phyloP scores from a whole-genome alignment of 2,113 vertebrate species.

The Vanacampus margaritifer region DNA sequence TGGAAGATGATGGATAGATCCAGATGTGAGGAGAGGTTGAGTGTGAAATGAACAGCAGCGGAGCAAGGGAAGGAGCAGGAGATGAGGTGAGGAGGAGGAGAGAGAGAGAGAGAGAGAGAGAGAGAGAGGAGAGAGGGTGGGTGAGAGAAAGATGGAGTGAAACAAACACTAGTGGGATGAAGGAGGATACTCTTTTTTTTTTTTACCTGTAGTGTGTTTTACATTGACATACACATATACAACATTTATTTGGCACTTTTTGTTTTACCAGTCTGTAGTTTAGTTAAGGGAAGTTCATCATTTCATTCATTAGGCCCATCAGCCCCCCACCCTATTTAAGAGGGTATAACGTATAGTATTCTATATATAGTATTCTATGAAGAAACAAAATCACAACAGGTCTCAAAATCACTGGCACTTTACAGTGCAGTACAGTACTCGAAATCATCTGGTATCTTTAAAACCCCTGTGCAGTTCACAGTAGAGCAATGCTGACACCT shows the following conservation, averaged over 20 bases:
- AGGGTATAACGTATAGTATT: not conserved
- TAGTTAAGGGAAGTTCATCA: not conserved
- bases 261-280: not conserved
- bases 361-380: not conserved
- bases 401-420: not conserved
- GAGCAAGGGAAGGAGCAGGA: conserved; percentile 25
- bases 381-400: not conserved
- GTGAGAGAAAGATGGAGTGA: conserved; percentile 46
- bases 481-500: conserved; percentile 42
- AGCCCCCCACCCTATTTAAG: not conserved
- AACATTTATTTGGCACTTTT: conserved; percentile 1
- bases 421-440: not conserved
- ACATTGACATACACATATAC: conserved; percentile 5
- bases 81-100: conserved; percentile 10
- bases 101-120: not conserved
- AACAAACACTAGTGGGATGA: conserved; percentile 25
- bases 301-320: not conserved
- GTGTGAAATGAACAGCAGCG: conserved; percentile 28
- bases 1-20: conserved; percentile 13
- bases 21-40: conserved; percentile 20
- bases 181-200: not conserved
- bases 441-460: conserved; percentile 2
- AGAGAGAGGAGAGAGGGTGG: conserved; percentile 26
- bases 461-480: not conserved
- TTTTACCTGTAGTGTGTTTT: conserved; percentile 3